Conservation (phyloP, 2,113 vertebrate genomes). For the Cephalopterus ornatus region DNA sequence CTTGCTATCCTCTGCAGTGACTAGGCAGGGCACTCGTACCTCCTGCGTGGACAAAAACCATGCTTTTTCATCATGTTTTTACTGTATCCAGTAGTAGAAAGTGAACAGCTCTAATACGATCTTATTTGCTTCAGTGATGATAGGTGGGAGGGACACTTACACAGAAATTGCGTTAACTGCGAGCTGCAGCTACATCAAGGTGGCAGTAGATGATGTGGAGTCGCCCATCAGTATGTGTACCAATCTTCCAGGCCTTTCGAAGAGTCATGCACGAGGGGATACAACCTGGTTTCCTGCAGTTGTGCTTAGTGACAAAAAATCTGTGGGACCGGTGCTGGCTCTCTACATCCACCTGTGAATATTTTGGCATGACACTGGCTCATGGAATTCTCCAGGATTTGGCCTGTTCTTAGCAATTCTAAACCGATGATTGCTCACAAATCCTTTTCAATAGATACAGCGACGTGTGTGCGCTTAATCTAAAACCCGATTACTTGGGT, state of each 20-base stretch:
- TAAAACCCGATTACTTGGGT: neutral
- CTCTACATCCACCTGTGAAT: neutral
- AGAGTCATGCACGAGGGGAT: neutral
- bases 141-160: neutral
- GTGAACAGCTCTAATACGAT: neutral
- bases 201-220: neutral
- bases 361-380: neutral
- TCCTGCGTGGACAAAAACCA: neutral
- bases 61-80: accelerated
- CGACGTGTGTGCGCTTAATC: neutral
- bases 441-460: neutral
- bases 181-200: neutral
- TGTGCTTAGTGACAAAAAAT: neutral
- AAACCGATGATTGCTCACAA: neutral
- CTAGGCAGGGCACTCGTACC: neutral
- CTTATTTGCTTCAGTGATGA: neutral
- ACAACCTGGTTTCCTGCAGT: neutral
- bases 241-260: neutral
- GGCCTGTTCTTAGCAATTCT: neutral
- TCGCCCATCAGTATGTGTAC: accelerated
- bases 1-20: neutral
- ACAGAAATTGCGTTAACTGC: neutral
- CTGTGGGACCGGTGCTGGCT: neutral
- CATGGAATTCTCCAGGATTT: neutral
- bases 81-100: neutral